Conservation (phyloP, 2,113 vertebrate species). For the Rhodinocichla rosea region DNA sequence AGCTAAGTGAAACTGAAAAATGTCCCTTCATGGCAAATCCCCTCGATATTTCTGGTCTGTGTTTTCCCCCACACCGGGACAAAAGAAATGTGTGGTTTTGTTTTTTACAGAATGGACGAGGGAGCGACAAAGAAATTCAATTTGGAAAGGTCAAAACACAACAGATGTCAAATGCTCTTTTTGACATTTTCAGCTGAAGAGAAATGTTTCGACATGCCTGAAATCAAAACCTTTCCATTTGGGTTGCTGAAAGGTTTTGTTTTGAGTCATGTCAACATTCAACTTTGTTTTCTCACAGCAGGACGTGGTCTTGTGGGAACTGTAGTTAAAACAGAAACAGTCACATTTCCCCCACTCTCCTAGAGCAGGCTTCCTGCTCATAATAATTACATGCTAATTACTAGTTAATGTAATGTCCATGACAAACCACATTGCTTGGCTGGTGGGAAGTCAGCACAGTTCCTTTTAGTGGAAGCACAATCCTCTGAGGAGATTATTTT, state of each 20-base stretch:
- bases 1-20: neutral
- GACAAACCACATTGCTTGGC: neutral
- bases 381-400: slow-evolving; percentile 9
- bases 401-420: neutral
- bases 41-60: neutral
- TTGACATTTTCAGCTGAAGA: slow-evolving; percentile 56
- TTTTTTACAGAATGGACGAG: neutral
- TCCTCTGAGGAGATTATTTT: neutral
- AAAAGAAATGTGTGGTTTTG: slow-evolving; percentile 2
- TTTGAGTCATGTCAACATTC: slow-evolving; percentile 32
- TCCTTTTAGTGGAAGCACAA: neutral
- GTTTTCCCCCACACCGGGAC: neutral
- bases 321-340: slow-evolving; percentile 3
- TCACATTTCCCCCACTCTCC: neutral
- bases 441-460: neutral
- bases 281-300: slow-evolving; percentile 7
- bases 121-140: slow-evolving; percentile 33
- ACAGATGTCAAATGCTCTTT: slow-evolving; percentile 62
- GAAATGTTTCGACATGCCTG: slow-evolving; percentile 33
- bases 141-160: slow-evolving; percentile 60
- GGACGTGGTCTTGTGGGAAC: slow-evolving; percentile 12
- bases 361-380: neutral
- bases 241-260: slow-evolving; percentile 28
- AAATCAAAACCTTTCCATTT: slow-evolving; percentile 53
- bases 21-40: neutral